Percentiles rank a stretch among this genome's conserved stretches.
Conservation (phyloP, 2,797 vertebrate species). For the Sciurus carolinensis region DNA sequence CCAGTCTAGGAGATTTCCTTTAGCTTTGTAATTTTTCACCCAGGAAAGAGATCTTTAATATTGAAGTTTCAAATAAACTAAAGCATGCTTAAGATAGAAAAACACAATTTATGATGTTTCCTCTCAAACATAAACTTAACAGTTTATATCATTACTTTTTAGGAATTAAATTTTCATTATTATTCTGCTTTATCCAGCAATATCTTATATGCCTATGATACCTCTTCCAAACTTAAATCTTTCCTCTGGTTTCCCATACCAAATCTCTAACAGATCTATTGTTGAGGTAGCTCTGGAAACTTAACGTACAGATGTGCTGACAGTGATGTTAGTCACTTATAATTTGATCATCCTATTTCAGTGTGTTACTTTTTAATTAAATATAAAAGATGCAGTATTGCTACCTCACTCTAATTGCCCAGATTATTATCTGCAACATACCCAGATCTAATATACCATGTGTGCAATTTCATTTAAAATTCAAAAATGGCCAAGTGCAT, state of each 20-base stretch:
- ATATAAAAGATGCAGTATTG: background rate
- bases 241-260: background rate
- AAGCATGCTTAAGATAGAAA: conserved; percentile 7
- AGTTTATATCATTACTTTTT: background rate
- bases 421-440: background rate
- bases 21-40: background rate
- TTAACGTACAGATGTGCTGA: background rate
- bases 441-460: background rate
- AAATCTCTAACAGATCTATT: background rate
- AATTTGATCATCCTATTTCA: background rate
- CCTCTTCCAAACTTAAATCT: background rate
- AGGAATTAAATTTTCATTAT: conserved; percentile 32
- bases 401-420: background rate
- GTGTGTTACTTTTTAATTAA: background rate
- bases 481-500: background rate
- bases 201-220: background rate
- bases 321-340: background rate
- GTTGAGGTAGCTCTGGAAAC: background rate
- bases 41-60: conserved; percentile 25
- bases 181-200: background rate
- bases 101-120: background rate
- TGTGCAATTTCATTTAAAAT: conserved; percentile 39
- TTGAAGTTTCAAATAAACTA: conserved; percentile 26
- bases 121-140: background rate
- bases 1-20: background rate